These are phyloP conservation scores for Gadopsis bispinosus DNA, from an alignment of 2,797 vertebrate species.

Conservation along the genomic window DNA sequence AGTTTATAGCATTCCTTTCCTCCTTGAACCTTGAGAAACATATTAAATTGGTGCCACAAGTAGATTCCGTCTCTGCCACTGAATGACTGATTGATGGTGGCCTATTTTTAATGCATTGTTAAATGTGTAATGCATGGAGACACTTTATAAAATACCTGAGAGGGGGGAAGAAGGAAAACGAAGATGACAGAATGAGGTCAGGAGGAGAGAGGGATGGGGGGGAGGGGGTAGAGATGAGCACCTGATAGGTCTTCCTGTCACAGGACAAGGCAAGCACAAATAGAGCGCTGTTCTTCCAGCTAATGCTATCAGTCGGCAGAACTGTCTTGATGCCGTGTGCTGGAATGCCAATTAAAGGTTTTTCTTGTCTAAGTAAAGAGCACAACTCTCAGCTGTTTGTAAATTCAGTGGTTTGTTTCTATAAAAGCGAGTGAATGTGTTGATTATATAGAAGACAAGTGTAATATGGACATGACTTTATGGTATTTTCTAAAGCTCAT, in stretches of 20 bases:
- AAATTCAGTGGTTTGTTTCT: conserved; percentile 46
- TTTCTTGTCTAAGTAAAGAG: conserved; percentile 48
- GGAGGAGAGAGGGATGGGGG: conserved; percentile 69
- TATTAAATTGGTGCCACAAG: conserved; percentile 75
- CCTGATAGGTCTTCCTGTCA: conserved; percentile 87
- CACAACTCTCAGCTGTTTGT: conserved; percentile 51
- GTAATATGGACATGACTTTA: not conserved
- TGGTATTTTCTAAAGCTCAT: conserved; percentile 8
- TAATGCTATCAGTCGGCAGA: conserved; percentile 74
- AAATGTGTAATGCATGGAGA: conserved; percentile 86
- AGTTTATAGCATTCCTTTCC: conserved; percentile 49
- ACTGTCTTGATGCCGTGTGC: conserved; percentile 53
- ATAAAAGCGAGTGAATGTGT: conserved; percentile 38
- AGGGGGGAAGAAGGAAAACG: conserved; percentile 80
- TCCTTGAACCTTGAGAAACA: conserved; percentile 67
- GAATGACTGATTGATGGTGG: conserved; percentile 86
- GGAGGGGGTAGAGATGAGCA: conserved; percentile 67
- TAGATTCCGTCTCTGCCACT: conserved; percentile 70
- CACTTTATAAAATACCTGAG: conserved; percentile 86
- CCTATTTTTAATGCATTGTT: conserved; percentile 87
- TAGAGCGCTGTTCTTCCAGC: conserved; percentile 66
- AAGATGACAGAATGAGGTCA: conserved; percentile 88
- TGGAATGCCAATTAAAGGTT: conserved; percentile 75
- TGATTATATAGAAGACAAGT: not conserved
- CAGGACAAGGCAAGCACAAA: conserved; percentile 84